Percentiles rank a stretch among this genome's conserved stretches.
phyloP scores from a whole-genome alignment of 2,113 vertebrate species.

The Erinaceus europaeus region DNA sequence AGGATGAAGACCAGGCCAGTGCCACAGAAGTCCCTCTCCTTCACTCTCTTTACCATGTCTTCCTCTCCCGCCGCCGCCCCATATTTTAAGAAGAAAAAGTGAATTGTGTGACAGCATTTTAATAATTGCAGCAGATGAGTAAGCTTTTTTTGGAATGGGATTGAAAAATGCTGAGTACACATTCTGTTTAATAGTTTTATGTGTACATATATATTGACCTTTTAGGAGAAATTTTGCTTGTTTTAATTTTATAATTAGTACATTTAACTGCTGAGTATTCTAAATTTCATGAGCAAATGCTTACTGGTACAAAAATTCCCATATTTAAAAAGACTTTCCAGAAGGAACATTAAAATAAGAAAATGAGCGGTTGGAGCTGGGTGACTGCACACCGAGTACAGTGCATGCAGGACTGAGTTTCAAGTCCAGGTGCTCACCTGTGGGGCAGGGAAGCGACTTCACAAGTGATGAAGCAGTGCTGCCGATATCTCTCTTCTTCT shows the following conservation, averaged over 20 bases:
- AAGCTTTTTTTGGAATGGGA: neutral
- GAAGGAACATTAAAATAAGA: neutral
- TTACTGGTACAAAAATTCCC: neutral
- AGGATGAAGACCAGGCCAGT: neutral
- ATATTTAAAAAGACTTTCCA: neutral
- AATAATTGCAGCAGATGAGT: neutral
- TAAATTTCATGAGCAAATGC: neutral
- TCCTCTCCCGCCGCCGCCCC: neutral
- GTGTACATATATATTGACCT: neutral
- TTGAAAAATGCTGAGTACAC: neutral
- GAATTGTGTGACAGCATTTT: neutral
- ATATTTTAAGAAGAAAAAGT: neutral
- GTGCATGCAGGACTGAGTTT: too few relatives aligned
- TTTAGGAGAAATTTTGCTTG: neutral
- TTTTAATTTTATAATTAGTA: constrained; percentile 18
- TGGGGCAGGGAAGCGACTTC: too few relatives aligned
- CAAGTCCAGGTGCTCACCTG: too few relatives aligned
- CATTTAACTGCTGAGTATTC: neutral
- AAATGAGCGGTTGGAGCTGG: neutral
- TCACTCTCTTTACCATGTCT: neutral
- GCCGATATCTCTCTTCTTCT: too few relatives aligned
- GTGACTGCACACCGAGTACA: neutral
- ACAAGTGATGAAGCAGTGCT: too few relatives aligned
- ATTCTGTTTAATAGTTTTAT: neutral
- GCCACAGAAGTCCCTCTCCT: neutral